Percentiles rank a stretch among this genome's conserved stretches.
These are phyloP conservation scores for Magallana ariakensis DNA, from an alignment of 1,140 invertebrate genomes.

Conservation along the genomic window DNA sequence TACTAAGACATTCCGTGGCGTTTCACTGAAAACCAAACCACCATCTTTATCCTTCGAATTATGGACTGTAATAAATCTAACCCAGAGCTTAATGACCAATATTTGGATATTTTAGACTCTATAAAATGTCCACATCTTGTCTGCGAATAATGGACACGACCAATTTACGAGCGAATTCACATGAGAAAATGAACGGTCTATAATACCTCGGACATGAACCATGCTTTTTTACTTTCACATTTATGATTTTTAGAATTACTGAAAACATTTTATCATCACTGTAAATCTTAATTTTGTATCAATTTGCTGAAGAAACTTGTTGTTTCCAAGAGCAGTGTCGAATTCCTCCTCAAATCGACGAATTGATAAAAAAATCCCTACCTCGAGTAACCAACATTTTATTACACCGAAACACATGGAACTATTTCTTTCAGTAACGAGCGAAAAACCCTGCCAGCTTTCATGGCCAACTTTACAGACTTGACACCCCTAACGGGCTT, in stretches of 20 bases:
- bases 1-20: neutral
- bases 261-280: constrained; percentile 2
- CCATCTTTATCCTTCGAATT: neutral
- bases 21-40: neutral
- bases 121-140: constrained; percentile 15
- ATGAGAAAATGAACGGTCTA: constrained; percentile 23
- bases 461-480: neutral
- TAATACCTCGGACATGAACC: constrained; percentile 6
- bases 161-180: constrained; percentile 1
- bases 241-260: constrained; percentile 1
- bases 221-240: constrained; percentile 4
- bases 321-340: neutral
- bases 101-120: constrained; percentile 16
- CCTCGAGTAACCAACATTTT: neutral
- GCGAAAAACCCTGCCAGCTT: constrained; percentile 1
- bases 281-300: constrained; percentile 18
- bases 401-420: constrained; percentile 6
- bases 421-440: neutral
- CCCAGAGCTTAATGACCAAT: constrained; percentile 17
- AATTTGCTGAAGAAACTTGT: neutral
- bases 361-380: neutral
- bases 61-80: constrained; percentile 18
- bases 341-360: neutral
- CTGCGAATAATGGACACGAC: neutral
- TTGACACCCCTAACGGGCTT: neutral